Evolutionary conservation across 2,888 invertebrate genomes (phyloP).

Genomic region (Lasioglossum oenotherae): DNA sequence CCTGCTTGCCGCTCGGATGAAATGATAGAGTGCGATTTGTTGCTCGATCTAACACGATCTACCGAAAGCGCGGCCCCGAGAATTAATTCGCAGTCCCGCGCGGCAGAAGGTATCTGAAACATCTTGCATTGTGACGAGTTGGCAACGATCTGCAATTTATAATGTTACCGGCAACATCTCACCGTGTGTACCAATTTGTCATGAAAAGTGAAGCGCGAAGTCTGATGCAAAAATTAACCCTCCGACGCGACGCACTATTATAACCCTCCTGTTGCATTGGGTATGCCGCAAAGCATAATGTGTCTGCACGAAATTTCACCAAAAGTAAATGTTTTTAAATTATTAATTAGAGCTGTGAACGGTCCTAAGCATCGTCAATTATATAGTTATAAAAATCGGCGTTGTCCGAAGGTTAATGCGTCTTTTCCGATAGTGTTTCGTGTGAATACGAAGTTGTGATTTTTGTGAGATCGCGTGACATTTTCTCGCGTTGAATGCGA

Average conservation of each 20-base stretch:
- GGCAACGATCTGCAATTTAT: not conserved
- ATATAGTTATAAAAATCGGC: too few relatives aligned
- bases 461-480: slow-evolving; percentile 25
- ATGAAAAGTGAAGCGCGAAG: not conserved
- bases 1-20: slow-evolving; percentile 32
- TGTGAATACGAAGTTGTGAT: not conserved
- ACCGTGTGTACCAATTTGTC: not conserved
- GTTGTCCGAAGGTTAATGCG: too few relatives aligned
- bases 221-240: too few relatives aligned
- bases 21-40: slow-evolving; percentile 43
- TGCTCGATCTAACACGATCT: slow-evolving; percentile 10
- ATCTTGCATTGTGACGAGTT: not conserved
- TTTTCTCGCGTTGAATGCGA: not conserved
- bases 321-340: too few relatives aligned
- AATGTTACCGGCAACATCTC: not conserved
- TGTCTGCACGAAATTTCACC: too few relatives aligned
- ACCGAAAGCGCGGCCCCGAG: slow-evolving; percentile 2
- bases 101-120: not conserved
- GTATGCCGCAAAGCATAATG: too few relatives aligned
- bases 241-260: too few relatives aligned
- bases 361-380: too few relatives aligned
- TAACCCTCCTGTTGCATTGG: too few relatives aligned
- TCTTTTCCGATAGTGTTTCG: not conserved
- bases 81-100: not conserved
- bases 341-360: too few relatives aligned